Percentiles rank a stretch among this genome's conserved stretches.
These are phyloP conservation scores for Apodemia duryi DNA, from an alignment of 2,888 invertebrate species.

Conservation along the genomic window DNA sequence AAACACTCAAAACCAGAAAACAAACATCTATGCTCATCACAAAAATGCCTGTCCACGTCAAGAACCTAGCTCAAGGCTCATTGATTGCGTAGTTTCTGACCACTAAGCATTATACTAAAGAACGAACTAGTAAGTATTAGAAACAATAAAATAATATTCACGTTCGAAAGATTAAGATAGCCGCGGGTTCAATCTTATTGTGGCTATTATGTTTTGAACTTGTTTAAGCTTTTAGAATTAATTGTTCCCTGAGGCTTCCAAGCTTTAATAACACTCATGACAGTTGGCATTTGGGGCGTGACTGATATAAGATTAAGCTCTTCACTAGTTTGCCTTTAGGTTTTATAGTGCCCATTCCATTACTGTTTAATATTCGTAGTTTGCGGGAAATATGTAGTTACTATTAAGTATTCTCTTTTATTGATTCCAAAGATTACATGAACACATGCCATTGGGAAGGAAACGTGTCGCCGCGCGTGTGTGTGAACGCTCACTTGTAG, in stretches of 20 bases:
- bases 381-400: background rate
- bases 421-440: too few relatives aligned
- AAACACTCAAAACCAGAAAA: too few relatives aligned
- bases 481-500: too few relatives aligned
- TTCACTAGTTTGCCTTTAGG: background rate
- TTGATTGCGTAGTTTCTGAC: too few relatives aligned
- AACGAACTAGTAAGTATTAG: too few relatives aligned
- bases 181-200: background rate
- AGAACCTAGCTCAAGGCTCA: too few relatives aligned
- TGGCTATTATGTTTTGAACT: slow-evolving; percentile 39
- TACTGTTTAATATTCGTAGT: background rate
- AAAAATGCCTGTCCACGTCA: too few relatives aligned
- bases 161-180: background rate
- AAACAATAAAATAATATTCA: background rate
- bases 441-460: too few relatives aligned
- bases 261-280: slow-evolving; percentile 8
- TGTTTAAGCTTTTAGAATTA: slow-evolving; percentile 53
- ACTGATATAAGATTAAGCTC: slow-evolving; percentile 1
- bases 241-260: slow-evolving; percentile 54
- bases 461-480: too few relatives aligned
- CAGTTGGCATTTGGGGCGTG: slow-evolving; percentile 9
- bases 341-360: slow-evolving; percentile 19
- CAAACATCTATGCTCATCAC: too few relatives aligned
- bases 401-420: too few relatives aligned
- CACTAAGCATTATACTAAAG: too few relatives aligned